Evolutionary conservation across 2,888 invertebrate species (phyloP), one percentile per base, ranked within the genome.

Genomic region (Drosophila cyrtoloma): DNA sequence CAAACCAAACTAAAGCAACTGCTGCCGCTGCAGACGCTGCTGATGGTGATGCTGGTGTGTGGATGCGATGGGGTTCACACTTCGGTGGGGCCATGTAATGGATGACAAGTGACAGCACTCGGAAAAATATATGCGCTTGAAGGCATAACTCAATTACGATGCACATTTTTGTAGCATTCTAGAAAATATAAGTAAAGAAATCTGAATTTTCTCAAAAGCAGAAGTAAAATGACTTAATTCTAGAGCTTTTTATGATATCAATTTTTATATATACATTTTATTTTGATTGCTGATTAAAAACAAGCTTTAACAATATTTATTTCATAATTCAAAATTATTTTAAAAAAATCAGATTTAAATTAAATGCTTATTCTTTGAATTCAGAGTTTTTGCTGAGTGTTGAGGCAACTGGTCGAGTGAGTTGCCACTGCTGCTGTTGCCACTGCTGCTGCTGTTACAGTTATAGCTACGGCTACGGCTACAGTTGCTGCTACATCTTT

Each of bases 1-100:
- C 89, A 86, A 86, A 84, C 87, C 77, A 89, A 89, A 86, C 85
- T 86, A 87, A 86, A 82, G 89, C 86, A 77, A 82, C 89, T 76
- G 80, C 71, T 59, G 59, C 44, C 33, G 50, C 14, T 59, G 35
- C 32, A 39, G 56, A 32, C 53, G 65, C n/a, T 59, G 16, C 32
- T 47, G 30, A 10, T 44, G 73, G 33, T 68, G 63, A 26, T 56
- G 26, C 19, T 42, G 39, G 14, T 50, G 63, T 30, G 37, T 37
- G 19, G 28, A 56, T 39, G 28, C 50, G 60, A 67, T 69, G 74
- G 55, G 52, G 35, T 53, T 52, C 56, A 32, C 42, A 26, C 44
- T 37, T 44, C 32, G 30, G 1, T 56, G 30, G 39, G 16, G 22
- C 42, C 42, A 32, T 44, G 39, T 32, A 44, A 70, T 59, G 64